These are phyloP conservation scores for Chromoteleia sp. DNA, from an alignment of 2,888 invertebrate genomes.

Conservation along the genomic window DNA sequence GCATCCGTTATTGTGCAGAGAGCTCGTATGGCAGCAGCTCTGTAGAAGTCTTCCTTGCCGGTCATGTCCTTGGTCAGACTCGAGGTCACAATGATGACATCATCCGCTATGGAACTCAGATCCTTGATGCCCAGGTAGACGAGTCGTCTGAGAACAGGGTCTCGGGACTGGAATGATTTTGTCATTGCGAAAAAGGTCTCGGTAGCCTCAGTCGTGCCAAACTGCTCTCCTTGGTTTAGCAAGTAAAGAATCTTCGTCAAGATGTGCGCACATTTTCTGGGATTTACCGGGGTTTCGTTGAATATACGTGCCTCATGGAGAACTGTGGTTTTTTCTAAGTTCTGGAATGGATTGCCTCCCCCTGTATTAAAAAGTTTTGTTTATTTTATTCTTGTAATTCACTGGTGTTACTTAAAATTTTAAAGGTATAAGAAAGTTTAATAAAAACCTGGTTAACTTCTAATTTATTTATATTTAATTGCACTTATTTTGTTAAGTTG, in stretches of 20 bases:
- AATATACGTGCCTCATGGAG: slow-evolving; percentile 99
- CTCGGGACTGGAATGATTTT: slow-evolving; percentile 98
- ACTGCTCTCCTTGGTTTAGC: slow-evolving; percentile 97
- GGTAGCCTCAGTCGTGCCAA: slow-evolving; percentile 98
- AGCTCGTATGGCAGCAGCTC: slow-evolving; percentile 98
- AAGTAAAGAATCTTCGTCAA: slow-evolving; percentile 98
- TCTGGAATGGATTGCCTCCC: slow-evolving; percentile 94
- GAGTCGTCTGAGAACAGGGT: slow-evolving; percentile 96
- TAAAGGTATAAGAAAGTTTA: too few relatives aligned
- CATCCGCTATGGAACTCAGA: slow-evolving; percentile 96
- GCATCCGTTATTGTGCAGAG: slow-evolving; percentile 98
- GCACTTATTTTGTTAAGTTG: too few relatives aligned
- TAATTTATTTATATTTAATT: too few relatives aligned
- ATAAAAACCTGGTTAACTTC: too few relatives aligned
- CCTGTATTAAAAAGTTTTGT: slow-evolving; percentile 82
- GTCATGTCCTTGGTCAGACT: slow-evolving; percentile 99
- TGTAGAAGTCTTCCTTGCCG: slow-evolving; percentile 93
- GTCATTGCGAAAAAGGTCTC: slow-evolving; percentile 99
- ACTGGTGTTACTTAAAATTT: too few relatives aligned
- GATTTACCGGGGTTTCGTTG: slow-evolving; percentile 98
- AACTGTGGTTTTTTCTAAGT: slow-evolving; percentile 97
- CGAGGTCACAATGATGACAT: slow-evolving; percentile 99
- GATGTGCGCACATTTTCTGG: slow-evolving; percentile 97
- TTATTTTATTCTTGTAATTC: too few relatives aligned
- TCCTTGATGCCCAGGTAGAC: slow-evolving; percentile 99